A percentile compares a stretch with the other conserved stretches of the same genome.
Evolutionary conservation across 2,797 vertebrate species (phyloP).

Genomic region (Hyperoplus immaculatus): DNA sequence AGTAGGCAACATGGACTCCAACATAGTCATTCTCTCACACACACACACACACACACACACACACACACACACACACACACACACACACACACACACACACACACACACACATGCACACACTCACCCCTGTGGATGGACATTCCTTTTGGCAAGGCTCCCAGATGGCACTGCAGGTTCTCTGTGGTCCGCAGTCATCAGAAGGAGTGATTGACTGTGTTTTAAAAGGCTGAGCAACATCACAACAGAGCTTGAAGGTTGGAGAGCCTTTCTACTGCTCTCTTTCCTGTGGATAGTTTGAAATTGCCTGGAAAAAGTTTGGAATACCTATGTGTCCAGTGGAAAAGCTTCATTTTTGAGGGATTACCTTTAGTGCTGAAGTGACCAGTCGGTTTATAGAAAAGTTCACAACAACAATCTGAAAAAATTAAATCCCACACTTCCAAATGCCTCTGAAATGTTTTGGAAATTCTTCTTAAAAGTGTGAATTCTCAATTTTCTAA

Average conservation of each 20-base stretch:
- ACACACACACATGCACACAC: slow-evolving; percentile 47
- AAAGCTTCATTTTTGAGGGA: not conserved
- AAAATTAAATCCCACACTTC: not conserved
- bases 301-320: slow-evolving; percentile 7
- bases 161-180: slow-evolving; percentile 72
- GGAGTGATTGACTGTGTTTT: slow-evolving; percentile 57
- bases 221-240: slow-evolving; percentile 41
- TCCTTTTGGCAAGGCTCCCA: slow-evolving; percentile 76
- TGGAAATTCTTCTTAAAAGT: not conserved
- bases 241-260: slow-evolving; percentile 25
- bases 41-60: slow-evolving; percentile 42
- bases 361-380: not conserved
- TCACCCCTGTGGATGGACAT: slow-evolving; percentile 72
- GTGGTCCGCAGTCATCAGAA: slow-evolving; percentile 55
- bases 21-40: slow-evolving; percentile 64
- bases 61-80: slow-evolving; percentile 55
- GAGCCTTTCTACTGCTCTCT: slow-evolving; percentile 13
- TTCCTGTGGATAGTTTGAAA: slow-evolving; percentile 23
- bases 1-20: slow-evolving; percentile 66
- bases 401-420: not conserved
- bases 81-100: slow-evolving; percentile 44
- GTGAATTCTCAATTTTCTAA: not conserved
- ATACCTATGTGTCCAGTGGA: not conserved
- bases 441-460: too few relatives aligned
- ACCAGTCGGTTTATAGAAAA: not conserved